Percentiles rank a stretch among this genome's conserved stretches.
Conservation (phyloP, 2,888 invertebrate genomes). For the Pammene aurita region DNA sequence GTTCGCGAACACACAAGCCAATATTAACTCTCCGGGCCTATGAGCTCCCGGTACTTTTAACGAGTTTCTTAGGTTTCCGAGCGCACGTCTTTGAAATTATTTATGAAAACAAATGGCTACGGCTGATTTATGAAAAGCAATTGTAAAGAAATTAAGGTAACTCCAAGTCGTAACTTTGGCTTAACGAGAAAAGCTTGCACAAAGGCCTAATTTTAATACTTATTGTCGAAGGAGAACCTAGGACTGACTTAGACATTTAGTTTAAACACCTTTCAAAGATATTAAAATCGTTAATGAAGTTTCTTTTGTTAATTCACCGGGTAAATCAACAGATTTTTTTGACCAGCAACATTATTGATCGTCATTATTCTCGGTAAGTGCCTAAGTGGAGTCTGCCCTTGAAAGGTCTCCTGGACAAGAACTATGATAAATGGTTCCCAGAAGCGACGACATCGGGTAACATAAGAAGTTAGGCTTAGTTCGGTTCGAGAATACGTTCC, state of each 20-base stretch:
- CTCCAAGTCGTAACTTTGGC: conserved; percentile 23
- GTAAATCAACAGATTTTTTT: neutral
- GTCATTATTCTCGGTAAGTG: conserved; percentile 6
- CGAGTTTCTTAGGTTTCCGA: conserved; percentile 39
- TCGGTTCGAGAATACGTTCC: conserved; percentile 14
- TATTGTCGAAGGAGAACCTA: conserved; percentile 17
- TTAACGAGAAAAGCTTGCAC: conserved; percentile 29
- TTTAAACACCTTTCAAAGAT: neutral
- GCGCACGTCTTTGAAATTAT: conserved; percentile 28
- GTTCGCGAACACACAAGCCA: conserved; percentile 23
- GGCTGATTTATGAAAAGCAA: conserved; percentile 38
- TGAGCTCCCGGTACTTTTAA: conserved; percentile 38
- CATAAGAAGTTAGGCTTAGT: conserved; percentile 30
- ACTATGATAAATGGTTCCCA: conserved; percentile 30
- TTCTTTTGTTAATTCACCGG: neutral
- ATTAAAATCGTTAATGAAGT: neutral
- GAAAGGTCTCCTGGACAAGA: conserved; percentile 21
- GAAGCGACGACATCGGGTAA: conserved; percentile 9
- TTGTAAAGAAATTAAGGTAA: conserved; percentile 36
- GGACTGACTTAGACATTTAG: conserved; percentile 1
- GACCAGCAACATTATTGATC: neutral
- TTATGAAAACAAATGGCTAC: conserved; percentile 32
- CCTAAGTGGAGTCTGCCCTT: conserved; percentile 6
- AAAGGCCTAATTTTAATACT: conserved; percentile 24
- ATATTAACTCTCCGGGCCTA: conserved; percentile 35